A percentile compares a stretch with the other conserved stretches of the same genome.
Conservation (phyloP, 2,888 invertebrate genomes). For the Parnassius apollo region DNA sequence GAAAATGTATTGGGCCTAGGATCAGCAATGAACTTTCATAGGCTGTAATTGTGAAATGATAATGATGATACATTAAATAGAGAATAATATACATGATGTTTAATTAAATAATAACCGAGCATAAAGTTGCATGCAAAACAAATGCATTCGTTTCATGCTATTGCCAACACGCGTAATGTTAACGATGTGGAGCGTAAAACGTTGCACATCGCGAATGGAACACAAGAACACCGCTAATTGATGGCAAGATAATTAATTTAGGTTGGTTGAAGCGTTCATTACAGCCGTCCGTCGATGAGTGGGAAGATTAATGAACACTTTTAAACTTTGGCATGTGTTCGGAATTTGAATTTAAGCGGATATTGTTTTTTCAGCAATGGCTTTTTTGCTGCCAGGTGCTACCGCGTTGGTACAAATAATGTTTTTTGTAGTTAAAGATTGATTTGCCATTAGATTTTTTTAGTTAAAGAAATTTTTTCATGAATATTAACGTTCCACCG, state of each 20-base stretch:
- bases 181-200: constrained; percentile 13
- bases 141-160: constrained; percentile 29
- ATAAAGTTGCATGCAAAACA: constrained; percentile 3
- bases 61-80: no score
- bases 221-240: constrained; percentile 30
- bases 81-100: no score
- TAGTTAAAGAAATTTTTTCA: no score
- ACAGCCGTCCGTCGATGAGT: constrained; percentile 12
- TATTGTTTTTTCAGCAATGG: constrained; percentile 5
- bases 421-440: not conserved
- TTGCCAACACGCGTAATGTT: constrained; percentile 19
- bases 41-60: no score
- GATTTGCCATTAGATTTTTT: no score
- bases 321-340: constrained; percentile 19
- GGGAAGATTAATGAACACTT: constrained; percentile 19
- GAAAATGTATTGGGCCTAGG: no score
- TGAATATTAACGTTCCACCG: no score
- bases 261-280: constrained; percentile 3
- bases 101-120: no score
- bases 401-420: constrained; percentile 18
- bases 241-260: constrained; percentile 35
- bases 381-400: constrained; percentile 21
- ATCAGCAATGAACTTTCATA: no score
- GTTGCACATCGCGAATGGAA: not conserved
- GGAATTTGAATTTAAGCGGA: constrained; percentile 18